Percentiles rank a stretch among this genome's conserved stretches.
These are phyloP conservation scores for Craniophora ligustri DNA, from an alignment of 2,888 invertebrate species.

Conservation along the genomic window DNA sequence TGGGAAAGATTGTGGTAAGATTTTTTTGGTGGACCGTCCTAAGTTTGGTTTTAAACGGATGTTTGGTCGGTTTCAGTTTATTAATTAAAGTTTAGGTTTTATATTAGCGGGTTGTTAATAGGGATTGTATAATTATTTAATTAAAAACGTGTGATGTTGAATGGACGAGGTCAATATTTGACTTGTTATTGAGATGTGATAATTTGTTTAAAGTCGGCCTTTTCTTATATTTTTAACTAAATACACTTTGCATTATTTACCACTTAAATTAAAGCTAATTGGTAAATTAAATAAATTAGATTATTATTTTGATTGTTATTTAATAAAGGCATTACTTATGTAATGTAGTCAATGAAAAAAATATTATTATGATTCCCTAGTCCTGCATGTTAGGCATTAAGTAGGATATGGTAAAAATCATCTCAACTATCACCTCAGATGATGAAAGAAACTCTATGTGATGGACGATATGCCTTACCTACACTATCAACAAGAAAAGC, in stretches of 20 bases:
- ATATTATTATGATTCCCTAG: too few species aligned
- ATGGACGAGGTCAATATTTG: slow-evolving; percentile 35
- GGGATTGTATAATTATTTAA: slow-evolving; percentile 55
- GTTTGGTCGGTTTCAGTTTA: slow-evolving; percentile 79
- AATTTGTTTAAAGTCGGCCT: slow-evolving; percentile 26
- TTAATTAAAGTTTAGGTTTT: slow-evolving; percentile 82
- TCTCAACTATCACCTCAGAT: too few species aligned
- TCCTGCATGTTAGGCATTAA: too few species aligned
- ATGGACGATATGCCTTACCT: too few species aligned
- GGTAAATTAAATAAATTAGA: too few species aligned
- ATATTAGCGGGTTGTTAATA: slow-evolving; percentile 68
- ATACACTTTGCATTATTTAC: slow-evolving; percentile 15
- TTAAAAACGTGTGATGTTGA: slow-evolving; percentile 61
- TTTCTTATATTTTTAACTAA: not conserved
- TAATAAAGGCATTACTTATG: too few species aligned
- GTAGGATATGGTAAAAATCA: too few species aligned
- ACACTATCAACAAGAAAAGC: not conserved
- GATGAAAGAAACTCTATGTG: too few species aligned
- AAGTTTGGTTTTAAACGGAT: slow-evolving; percentile 78
- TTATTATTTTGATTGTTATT: too few species aligned
- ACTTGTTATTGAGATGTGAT: slow-evolving; percentile 33
- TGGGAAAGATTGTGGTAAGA: slow-evolving; percentile 76
- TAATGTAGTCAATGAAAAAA: too few species aligned
- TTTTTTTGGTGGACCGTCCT: slow-evolving; percentile 75
- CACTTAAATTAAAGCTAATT: not conserved